phyloP scores from a whole-genome alignment of 2,113 vertebrate species.

The Malurus alboscapulatus region DNA sequence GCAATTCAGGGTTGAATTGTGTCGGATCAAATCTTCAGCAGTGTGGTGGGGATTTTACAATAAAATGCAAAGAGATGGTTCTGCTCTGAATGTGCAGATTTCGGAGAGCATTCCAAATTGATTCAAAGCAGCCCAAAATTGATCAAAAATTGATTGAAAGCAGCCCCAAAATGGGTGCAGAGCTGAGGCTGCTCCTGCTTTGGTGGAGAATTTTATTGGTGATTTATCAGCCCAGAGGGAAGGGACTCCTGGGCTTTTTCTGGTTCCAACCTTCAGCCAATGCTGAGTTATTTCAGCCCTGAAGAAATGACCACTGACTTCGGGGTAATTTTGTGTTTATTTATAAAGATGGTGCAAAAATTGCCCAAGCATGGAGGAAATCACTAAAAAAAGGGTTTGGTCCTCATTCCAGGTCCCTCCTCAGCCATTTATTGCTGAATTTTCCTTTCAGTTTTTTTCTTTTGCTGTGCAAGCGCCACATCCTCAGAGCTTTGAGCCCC shows the following conservation, averaged over 20 bases:
- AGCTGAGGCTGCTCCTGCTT: neutral
- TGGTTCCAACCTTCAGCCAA: neutral
- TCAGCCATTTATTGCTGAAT: neutral
- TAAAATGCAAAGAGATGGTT: neutral
- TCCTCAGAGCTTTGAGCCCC: neutral
- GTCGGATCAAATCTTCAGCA: neutral
- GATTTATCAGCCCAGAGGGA: neutral
- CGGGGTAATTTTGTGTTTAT: neutral
- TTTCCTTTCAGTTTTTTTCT: neutral
- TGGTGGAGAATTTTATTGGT: neutral
- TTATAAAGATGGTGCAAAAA: neutral
- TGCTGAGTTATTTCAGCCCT: neutral
- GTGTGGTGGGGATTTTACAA: neutral
- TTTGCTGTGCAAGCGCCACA: neutral
- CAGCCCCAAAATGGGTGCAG: neutral
- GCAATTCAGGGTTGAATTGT: neutral
- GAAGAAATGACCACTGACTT: neutral
- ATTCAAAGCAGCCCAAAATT: too few relatives aligned
- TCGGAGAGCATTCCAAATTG: neutral
- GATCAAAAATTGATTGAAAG: too few relatives aligned
- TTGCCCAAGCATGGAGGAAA: neutral
- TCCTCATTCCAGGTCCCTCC: neutral
- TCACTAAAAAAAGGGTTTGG: neutral
- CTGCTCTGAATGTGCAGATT: neutral
- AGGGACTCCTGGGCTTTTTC: neutral